Base-by-base conservation (phyloP, 2,113 vertebrate species). In the Sylvicapra grimmia region DNA sequence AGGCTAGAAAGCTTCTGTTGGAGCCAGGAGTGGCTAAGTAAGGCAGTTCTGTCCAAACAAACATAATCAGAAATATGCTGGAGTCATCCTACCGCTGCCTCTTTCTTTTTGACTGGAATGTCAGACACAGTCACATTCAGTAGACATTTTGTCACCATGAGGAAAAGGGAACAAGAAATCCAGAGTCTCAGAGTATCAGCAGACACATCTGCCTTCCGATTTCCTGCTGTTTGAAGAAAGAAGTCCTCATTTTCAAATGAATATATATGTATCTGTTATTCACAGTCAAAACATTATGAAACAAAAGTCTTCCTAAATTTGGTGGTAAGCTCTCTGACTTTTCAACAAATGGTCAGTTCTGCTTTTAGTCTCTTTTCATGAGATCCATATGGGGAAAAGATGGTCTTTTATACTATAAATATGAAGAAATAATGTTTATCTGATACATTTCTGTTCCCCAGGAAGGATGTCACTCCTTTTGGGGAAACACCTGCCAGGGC, bases 51-150 rank as follows among this genome's bases (percentile, higher is more conserved):
- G 6, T 36, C 47, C 27, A 33, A 51, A 31, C 15, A 95, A 90
- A 31, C n/a, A 72, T 29, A 90, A 4, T 10, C n/a, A 53, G 36
- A 93, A 36, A 92, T 54, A 61, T 6, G 3, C 47, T n/a, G 10
- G 27, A 1, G 29, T 25, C 7, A 1, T 19, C 8, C 18, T 11
- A 14, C 6, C 3, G 1, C 29, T 47, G 27, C 14, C 44, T 80
- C 7, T 44, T 88, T 68, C 13, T 25, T 88, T n/a, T 86, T 58
- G 11, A 19, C 14, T 80, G 36, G 15, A 91, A 61, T 86, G 31
- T 79, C 23, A 85, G 53, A 86, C 21, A 56, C 0, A 59, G 21
- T 11, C 49, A 58, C 23, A 14, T 0, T 11, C 13, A 93, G 19
- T 29, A 65, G 6, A 10, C 5, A 8, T 36, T 56, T 51, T 25